Evolutionary conservation across 2,888 invertebrate genomes (phyloP).

Genomic region (Patella pellucida): DNA sequence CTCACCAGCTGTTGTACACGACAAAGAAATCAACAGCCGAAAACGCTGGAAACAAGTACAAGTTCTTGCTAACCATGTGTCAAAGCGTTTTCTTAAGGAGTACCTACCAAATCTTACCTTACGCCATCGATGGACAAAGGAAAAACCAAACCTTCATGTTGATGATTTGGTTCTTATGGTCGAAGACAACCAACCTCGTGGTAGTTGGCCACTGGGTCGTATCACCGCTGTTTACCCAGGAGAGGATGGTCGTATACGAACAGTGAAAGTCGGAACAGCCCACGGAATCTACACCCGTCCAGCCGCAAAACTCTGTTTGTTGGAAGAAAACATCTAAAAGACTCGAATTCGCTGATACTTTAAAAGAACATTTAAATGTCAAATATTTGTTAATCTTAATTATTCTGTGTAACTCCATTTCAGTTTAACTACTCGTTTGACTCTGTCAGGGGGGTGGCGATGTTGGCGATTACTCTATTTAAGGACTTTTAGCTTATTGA

Average conservation of each 20-base stretch:
- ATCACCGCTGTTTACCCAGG: not conserved
- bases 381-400: no score
- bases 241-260: not conserved
- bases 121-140: not conserved
- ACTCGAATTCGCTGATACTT: not conserved
- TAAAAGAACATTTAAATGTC: no score
- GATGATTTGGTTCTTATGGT: not conserved
- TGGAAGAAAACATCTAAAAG: not conserved
- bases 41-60: slow-evolving; percentile 18
- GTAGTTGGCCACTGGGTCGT: not conserved
- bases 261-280: not conserved
- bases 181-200: not conserved
- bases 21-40: slow-evolving; percentile 12
- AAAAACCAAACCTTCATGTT: not conserved
- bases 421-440: not conserved
- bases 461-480: not conserved
- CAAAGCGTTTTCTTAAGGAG: not conserved
- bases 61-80: not conserved
- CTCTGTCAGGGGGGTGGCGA: slow-evolving; percentile 6
- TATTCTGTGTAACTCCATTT: no score
- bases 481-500: no score
- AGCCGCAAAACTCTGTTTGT: not conserved
- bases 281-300: not conserved
- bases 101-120: slow-evolving; percentile 1
- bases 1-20: slow-evolving; percentile 10